phyloP scores from a whole-genome alignment of 2,888 invertebrate species.

The Carabus problematicus region DNA sequence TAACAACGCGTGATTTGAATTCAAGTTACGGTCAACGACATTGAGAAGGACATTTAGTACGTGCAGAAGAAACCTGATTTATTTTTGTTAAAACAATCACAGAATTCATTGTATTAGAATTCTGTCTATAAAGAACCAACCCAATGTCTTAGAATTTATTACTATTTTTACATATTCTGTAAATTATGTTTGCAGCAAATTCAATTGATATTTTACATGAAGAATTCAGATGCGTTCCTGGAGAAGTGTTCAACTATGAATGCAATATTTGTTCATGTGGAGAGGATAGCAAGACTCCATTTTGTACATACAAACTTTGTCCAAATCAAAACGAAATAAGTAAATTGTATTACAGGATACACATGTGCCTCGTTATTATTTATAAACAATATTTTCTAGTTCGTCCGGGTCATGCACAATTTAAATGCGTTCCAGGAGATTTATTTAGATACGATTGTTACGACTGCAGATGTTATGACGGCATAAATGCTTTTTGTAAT shows the following conservation, averaged over 20 bases:
- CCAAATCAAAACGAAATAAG: constrained; percentile 38
- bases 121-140: neutral
- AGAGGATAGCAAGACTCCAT: constrained; percentile 59
- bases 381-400: constrained; percentile 48
- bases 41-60: constrained; percentile 18
- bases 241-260: constrained; percentile 52
- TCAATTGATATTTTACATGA: constrained; percentile 32
- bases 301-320: constrained; percentile 61
- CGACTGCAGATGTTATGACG: constrained; percentile 61
- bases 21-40: constrained; percentile 22
- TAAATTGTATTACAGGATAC: constrained; percentile 3
- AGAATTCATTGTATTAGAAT: neutral
- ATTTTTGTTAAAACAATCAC: constrained; percentile 18
- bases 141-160: constrained; percentile 1
- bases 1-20: constrained; percentile 9
- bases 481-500: constrained; percentile 61
- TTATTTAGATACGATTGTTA: constrained; percentile 64
- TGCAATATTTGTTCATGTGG: constrained; percentile 64
- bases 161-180: constrained; percentile 12
- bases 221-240: constrained; percentile 51
- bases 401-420: constrained; percentile 15
- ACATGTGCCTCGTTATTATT: constrained; percentile 11
- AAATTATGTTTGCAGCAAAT: constrained; percentile 14
- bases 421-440: constrained; percentile 58
- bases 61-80: constrained; percentile 8